Percentiles rank a stretch among this genome's conserved stretches.
phyloP scores from a whole-genome alignment of 2,888 invertebrate species.

The Hypselothyrea guttata region DNA sequence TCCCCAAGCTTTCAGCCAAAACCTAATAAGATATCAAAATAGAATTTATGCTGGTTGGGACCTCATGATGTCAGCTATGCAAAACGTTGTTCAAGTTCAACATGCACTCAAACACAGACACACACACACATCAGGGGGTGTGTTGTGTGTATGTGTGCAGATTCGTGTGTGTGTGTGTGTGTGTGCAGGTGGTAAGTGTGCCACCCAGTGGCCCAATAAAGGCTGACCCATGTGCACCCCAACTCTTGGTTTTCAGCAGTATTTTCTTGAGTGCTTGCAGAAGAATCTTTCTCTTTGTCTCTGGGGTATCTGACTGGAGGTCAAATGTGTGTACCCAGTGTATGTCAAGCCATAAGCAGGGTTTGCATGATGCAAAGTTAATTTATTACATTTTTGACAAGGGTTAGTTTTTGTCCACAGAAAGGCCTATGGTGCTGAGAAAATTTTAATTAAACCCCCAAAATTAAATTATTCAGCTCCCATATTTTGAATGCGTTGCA shows the following conservation, averaged over 20 bases:
- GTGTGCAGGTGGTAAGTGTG: constrained; percentile 18
- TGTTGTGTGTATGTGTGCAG: not conserved
- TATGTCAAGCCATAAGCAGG: too few relatives aligned
- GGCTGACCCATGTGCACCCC: constrained; percentile 15
- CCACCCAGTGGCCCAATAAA: constrained; percentile 52
- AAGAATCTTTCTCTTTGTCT: constrained; percentile 28
- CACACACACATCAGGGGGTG: too few relatives aligned
- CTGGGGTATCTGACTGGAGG: constrained; percentile 41
- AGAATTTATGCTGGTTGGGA: not conserved
- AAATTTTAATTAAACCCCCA: too few relatives aligned
- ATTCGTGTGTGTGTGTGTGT: not conserved
- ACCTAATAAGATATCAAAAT: too few relatives aligned
- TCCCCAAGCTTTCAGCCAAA: too few relatives aligned
- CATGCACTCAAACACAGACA: constrained; percentile 50
- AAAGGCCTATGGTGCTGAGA: too few relatives aligned
- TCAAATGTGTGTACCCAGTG: constrained; percentile 40
- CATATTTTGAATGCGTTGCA: not conserved
- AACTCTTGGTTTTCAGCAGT: not conserved
- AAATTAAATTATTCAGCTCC: not conserved
- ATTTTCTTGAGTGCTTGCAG: constrained; percentile 42
- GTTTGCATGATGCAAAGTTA: constrained; percentile 52
- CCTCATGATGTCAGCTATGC: constrained; percentile 40
- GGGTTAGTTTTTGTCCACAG: constrained; percentile 1
- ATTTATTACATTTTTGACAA: constrained; percentile 20
- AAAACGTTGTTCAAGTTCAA: constrained; percentile 65